phyloP scores from a whole-genome alignment of 64 coral and sea anemone species.

The Stichodactyla helianthus region DNA sequence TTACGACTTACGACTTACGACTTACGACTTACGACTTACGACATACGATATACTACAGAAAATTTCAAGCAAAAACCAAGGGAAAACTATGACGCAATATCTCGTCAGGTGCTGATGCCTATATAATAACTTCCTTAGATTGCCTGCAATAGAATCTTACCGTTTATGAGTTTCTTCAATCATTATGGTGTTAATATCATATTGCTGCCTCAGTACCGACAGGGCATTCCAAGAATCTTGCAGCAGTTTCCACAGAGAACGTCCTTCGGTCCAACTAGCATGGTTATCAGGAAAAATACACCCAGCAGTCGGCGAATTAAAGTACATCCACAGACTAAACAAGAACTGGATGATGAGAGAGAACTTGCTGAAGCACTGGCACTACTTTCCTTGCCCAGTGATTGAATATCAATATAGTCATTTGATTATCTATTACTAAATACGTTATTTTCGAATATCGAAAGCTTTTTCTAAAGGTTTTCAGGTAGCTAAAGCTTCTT shows the following conservation, averaged over 20 bases:
- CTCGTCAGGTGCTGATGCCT: too few species aligned
- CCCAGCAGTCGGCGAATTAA: conserved; percentile 21
- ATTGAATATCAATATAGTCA: background rate
- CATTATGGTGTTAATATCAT: background rate
- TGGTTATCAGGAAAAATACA: background rate
- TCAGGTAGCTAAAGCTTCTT: too few species aligned
- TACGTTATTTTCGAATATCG: too few species aligned
- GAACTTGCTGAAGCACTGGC: conserved; percentile 28
- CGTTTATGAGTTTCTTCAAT: too few species aligned
- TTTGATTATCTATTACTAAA: too few species aligned
- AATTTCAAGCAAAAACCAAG: background rate
- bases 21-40: background rate
- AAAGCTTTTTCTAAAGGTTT: too few species aligned
- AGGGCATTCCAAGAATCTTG: background rate
- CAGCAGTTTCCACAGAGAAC: background rate
- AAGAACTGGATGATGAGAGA: conserved; percentile 24
- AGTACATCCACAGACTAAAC: conserved; percentile 9
- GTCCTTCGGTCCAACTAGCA: background rate
- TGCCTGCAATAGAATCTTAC: background rate
- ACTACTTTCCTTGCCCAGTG: conserved; percentile 6
- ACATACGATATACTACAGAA: background rate
- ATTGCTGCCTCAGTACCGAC: background rate
- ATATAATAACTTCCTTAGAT: too few species aligned
- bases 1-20: background rate
- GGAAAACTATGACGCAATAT: too few species aligned